phyloP scores from a whole-genome alignment of 2,888 invertebrate species.

The Reticulitermes lucifugus region DNA sequence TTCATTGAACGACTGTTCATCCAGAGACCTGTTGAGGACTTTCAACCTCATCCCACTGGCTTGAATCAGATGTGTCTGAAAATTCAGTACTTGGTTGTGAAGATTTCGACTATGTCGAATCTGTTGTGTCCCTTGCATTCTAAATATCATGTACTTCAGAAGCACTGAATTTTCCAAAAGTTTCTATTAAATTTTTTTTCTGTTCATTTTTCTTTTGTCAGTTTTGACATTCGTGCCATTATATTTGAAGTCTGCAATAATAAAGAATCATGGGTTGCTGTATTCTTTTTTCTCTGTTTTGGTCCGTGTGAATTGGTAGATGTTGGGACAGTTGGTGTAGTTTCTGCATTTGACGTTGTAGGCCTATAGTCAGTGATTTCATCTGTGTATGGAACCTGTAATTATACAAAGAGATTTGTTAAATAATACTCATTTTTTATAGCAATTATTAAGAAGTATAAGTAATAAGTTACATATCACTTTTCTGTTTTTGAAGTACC shows the following conservation, averaged over 20 bases:
- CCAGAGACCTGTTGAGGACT: background rate
- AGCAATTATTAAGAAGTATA: background rate
- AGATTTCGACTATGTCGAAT: background rate
- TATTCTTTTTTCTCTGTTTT: background rate
- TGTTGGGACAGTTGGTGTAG: background rate
- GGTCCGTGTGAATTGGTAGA: background rate
- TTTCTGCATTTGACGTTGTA: conserved; percentile 11
- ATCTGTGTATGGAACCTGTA: background rate
- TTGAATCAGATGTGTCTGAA: conserved; percentile 2
- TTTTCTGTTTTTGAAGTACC: conserved; percentile 34
- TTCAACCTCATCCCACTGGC: background rate
- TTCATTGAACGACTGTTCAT: background rate
- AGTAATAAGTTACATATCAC: background rate
- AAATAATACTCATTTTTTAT: background rate
- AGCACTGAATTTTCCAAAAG: conserved; percentile 22
- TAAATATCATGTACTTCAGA: conserved; percentile 1
- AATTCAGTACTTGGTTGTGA: background rate
- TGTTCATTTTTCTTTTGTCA: background rate
- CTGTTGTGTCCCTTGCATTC: conserved; percentile 1
- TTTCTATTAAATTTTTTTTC: conserved; percentile 1
- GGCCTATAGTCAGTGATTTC: background rate
- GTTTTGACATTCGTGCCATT: conserved; percentile 3
- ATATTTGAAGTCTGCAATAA: background rate
- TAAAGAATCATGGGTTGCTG: conserved; percentile 5
- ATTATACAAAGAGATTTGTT: background rate